These are phyloP conservation scores for Peromyscus maniculatus DNA, from an alignment of 2,113 vertebrate species.

Conservation along the genomic window DNA sequence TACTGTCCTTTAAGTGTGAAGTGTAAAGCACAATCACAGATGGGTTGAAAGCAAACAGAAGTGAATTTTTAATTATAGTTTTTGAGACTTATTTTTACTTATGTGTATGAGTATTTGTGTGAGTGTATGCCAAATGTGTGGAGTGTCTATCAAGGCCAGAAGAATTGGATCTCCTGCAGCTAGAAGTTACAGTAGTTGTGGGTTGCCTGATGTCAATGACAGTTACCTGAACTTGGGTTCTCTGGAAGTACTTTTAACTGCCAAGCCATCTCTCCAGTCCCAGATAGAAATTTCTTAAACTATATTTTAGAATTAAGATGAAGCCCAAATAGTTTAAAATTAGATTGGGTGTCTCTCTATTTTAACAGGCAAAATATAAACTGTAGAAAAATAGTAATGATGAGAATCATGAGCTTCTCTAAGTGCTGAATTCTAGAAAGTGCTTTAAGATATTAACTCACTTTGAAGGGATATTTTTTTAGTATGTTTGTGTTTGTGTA, in stretches of 20 bases:
- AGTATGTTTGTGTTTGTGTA: neutral
- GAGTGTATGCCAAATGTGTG: neutral
- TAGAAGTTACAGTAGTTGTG: neutral
- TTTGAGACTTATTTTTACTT: neutral
- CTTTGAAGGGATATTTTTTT: neutral
- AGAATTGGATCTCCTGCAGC: neutral
- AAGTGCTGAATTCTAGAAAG: neutral
- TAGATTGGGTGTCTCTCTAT: neutral
- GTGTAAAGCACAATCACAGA: neutral
- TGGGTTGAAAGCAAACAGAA: neutral
- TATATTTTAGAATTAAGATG: neutral
- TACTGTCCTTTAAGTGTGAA: neutral
- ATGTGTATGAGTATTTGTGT: neutral
- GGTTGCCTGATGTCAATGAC: neutral
- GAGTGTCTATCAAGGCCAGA: neutral
- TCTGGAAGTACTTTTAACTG: neutral
- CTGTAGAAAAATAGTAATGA: neutral
- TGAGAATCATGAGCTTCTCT: neutral
- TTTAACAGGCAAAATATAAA: constrained; percentile 15
- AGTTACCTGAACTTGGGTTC: neutral
- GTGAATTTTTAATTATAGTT: neutral
- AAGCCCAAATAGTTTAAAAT: neutral
- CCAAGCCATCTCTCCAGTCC: neutral
- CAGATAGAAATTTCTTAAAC: neutral
- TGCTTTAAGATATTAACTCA: neutral